These are phyloP conservation scores for Lypha dubia DNA, from an alignment of 2,888 invertebrate genomes.

Conservation along the genomic window DNA sequence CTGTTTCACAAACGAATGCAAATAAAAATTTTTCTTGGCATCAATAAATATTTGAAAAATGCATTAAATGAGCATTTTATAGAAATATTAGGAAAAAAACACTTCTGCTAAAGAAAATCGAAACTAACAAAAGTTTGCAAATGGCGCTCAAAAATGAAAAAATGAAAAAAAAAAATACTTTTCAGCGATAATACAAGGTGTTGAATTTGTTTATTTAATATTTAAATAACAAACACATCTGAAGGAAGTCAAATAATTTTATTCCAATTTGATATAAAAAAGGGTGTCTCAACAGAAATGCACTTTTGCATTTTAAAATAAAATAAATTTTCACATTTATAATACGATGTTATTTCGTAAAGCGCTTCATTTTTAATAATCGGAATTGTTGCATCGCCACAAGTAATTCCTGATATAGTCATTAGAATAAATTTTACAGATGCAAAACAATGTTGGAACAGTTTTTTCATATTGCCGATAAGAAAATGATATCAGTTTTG, in stretches of 20 bases:
- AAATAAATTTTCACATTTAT: too few species aligned
- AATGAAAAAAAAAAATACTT: slow-evolving; percentile 38
- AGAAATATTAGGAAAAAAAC: slow-evolving; percentile 20
- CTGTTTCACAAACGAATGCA: slow-evolving; percentile 65
- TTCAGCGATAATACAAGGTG: not conserved
- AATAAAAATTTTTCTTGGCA: slow-evolving; percentile 65
- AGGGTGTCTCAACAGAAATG: too few species aligned
- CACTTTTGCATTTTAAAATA: too few species aligned
- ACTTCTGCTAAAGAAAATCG: not conserved
- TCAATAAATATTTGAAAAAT: slow-evolving; percentile 68
- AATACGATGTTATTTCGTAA: too few species aligned
- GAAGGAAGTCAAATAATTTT: not conserved
- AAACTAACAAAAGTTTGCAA: not conserved
- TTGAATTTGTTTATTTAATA: not conserved
- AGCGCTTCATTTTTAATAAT: too few species aligned
- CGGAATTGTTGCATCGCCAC: too few species aligned
- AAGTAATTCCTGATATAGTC: too few species aligned
- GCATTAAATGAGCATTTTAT: slow-evolving; percentile 65
- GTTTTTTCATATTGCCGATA: too few species aligned
- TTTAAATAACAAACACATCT: not conserved
- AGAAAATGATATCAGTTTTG: too few species aligned
- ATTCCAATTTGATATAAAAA: too few species aligned
- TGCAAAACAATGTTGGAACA: too few species aligned
- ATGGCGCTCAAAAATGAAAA: not conserved
- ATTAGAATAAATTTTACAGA: too few species aligned